A percentile compares a stretch with the other conserved stretches of the same genome.
Conservation (phyloP, 2,113 vertebrate species). For the Notarius lentiginosus region DNA sequence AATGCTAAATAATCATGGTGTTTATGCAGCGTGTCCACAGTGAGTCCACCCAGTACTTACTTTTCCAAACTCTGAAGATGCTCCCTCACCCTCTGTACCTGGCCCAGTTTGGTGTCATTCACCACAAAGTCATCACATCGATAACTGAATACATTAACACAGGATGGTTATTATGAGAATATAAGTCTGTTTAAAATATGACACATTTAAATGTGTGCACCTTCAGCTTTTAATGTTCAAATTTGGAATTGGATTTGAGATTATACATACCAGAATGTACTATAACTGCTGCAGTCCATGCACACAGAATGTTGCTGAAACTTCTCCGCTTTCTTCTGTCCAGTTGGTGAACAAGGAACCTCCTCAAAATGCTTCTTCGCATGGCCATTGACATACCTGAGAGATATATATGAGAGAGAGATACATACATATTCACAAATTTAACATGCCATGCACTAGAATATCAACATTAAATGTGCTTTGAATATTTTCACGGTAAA, state of each 20-base stretch:
- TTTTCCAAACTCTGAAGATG: slow-evolving; percentile 97
- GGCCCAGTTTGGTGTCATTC: slow-evolving; percentile 92
- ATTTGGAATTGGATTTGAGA: neutral
- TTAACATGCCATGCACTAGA: neutral
- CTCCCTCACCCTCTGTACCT: slow-evolving; percentile 94
- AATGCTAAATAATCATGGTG: neutral
- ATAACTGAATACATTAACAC: slow-evolving; percentile 79
- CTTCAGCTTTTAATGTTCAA: neutral
- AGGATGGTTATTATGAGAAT: neutral
- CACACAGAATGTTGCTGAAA: slow-evolving; percentile 87
- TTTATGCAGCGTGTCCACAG: neutral
- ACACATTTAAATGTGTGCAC: too few species aligned
- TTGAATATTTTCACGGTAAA: neutral
- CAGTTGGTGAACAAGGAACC: slow-evolving; percentile 72
- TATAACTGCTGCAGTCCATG: slow-evolving; percentile 98
- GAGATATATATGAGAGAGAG: too few species aligned
- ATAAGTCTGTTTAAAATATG: neutral
- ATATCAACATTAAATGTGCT: neutral
- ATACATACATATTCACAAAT: too few species aligned
- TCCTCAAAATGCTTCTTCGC: slow-evolving; percentile 99
- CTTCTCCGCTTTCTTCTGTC: slow-evolving; percentile 84
- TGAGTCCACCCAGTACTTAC: slow-evolving; percentile 74
- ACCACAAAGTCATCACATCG: slow-evolving; percentile 98
- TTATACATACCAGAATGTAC: slow-evolving; percentile 88
- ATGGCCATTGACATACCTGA: slow-evolving; percentile 95